These are phyloP conservation scores for Pristionchus exspectatus DNA, from an alignment of 2,888 invertebrate genomes.

Conservation along the genomic window DNA sequence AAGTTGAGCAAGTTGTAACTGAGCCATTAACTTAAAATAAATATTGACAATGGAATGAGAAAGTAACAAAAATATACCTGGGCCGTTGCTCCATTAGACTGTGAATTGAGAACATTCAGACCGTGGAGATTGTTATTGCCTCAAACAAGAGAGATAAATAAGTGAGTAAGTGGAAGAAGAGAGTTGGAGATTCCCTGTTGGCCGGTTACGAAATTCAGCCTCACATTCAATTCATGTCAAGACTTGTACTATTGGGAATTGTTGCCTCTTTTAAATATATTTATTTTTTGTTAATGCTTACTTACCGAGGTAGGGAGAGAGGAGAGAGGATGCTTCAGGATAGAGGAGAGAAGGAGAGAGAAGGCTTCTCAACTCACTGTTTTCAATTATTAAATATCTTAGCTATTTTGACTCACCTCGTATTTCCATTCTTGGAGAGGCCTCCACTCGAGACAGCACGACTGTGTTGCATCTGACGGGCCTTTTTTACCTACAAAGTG, in stretches of 20 bases:
- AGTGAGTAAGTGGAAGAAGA: background rate
- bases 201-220: background rate
- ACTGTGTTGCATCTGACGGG: constrained; percentile 49
- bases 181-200: constrained; percentile 11
- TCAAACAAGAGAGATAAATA: background rate
- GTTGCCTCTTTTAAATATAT: background rate
- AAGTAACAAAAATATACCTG: constrained; percentile 3
- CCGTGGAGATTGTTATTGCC: background rate
- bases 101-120: background rate
- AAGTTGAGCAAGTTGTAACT: constrained; percentile 46
- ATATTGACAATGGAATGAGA: background rate
- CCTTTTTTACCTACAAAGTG: constrained; percentile 44
- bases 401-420: background rate
- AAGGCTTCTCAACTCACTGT: constrained; percentile 35
- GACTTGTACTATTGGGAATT: background rate
- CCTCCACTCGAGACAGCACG: background rate
- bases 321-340: background rate
- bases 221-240: background rate
- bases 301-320: background rate
- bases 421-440: background rate
- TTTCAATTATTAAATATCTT: background rate
- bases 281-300: background rate
- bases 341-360: constrained; percentile 40
- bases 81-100: constrained; percentile 7
- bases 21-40: constrained; percentile 25